A percentile compares a stretch with the other conserved stretches of the same genome.
Evolutionary conservation across 2,888 invertebrate genomes (phyloP).

Genomic region (Zonitis immaculata): DNA sequence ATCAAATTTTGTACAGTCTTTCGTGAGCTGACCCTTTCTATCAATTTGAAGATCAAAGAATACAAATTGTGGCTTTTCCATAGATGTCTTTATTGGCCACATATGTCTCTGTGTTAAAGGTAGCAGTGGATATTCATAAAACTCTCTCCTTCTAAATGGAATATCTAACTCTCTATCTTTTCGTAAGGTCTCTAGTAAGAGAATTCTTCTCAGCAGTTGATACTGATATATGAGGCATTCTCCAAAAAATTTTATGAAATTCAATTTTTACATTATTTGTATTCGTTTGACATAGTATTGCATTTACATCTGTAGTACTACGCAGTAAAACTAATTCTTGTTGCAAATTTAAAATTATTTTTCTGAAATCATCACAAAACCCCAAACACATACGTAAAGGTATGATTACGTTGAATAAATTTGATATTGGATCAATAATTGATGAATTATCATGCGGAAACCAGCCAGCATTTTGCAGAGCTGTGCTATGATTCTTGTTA

Average conservation of each 20-base stretch:
- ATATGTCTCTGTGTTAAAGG: conserved; percentile 11
- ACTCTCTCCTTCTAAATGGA: conserved; percentile 16
- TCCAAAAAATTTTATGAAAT: conserved; percentile 12
- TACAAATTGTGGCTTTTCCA: conserved; percentile 12
- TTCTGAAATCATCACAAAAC: conserved; percentile 5
- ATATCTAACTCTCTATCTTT: neutral
- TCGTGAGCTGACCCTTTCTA: too few relatives aligned
- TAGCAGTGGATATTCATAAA: conserved; percentile 16
- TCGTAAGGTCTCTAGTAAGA: neutral
- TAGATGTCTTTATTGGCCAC: conserved; percentile 15
- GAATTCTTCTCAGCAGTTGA: neutral
- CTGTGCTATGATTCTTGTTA: neutral
- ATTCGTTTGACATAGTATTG: conserved; percentile 5
- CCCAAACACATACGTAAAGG: conserved; percentile 8
- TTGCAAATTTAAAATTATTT: conserved; percentile 16
- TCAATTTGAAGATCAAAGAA: neutral
- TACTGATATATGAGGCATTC: conserved; percentile 15
- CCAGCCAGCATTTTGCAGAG: conserved; percentile 14
- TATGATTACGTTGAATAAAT: conserved; percentile 10
- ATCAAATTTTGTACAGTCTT: too few relatives aligned
- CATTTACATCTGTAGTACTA: conserved; percentile 15
- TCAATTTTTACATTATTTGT: too few relatives aligned
- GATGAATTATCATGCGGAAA: conserved; percentile 3
- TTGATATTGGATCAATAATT: conserved; percentile 2
- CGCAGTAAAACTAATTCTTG: conserved; percentile 21